Evolutionary conservation across 2,113 vertebrate species (phyloP), one percentile per base, ranked within the genome.

Genomic region (Cyanoramphus novaezelandiae): DNA sequence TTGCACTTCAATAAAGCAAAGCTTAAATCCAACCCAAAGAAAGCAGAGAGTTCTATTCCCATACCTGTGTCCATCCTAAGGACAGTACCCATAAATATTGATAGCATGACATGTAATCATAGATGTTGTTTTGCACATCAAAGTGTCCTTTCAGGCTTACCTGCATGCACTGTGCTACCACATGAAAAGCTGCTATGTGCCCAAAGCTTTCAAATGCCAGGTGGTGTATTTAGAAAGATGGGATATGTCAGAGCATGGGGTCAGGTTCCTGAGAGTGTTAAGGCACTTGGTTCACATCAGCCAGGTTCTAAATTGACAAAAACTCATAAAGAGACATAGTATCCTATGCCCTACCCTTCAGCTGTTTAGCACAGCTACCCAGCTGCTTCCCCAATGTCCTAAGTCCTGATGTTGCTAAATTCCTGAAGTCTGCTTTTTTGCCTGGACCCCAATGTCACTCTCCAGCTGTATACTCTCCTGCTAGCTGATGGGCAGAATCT

Each of bases 371-470:
- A 17, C 23, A 64, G 29, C 35, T 37, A 35, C 35, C 62, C 27
- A 55, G n/a, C 21, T 55, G 31, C 18, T 82, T 76, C 28, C 10
- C 16, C 64, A 49, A 13, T 92, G 64, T 57, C 23, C 41, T 31
- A 39, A 24, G 43, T 70, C 55, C 33, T 82, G 37, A 10, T 50
- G 23, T 63, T 69, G 35, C 43, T 39, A 17, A 44, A 46, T 25
- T 50, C 27, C 10, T 76, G 77, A 57, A 49, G 18, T 69, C 12
- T 68, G 3, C 11, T 33, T 55, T 75, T 41, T 64, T 29, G 5
- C 43, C 31, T 57, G 19, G 76, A 63, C 3, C 8, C 3, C 41
- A 17, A 7, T 62, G 25, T 27, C 0, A 0, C 16, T 39, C n/a
- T 75, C 25, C 41, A 24, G 20, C 20, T 81, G 49, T 75, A 60